Conservation (phyloP, 2,888 invertebrate species). For the Salticus scenicus region DNA sequence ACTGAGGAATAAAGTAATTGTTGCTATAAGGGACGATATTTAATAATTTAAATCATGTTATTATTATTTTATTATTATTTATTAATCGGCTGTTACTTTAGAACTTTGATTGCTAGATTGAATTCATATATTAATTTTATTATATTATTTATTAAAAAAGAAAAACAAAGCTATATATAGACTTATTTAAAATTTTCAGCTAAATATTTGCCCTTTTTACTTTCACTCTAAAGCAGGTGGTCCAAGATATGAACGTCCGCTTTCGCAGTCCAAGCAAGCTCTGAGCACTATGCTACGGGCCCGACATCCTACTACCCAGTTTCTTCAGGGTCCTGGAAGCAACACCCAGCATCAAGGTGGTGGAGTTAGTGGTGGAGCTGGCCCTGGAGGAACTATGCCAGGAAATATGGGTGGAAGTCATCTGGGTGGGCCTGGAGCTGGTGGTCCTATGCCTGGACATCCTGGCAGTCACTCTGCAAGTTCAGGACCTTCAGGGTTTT, state of each 20-base stretch:
- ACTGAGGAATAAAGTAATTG: no score
- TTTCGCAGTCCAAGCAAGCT: slow-evolving; percentile 86
- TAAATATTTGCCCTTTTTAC: no score
- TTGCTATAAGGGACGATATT: no score
- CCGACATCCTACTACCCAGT: slow-evolving; percentile 80
- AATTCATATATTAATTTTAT: no score
- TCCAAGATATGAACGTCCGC: slow-evolving; percentile 62
- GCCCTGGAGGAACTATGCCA: slow-evolving; percentile 44
- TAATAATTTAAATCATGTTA: no score
- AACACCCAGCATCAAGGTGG: slow-evolving; percentile 49
- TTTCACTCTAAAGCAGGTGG: slow-evolving; percentile 45
- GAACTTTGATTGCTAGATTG: no score
- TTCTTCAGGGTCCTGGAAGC: slow-evolving; percentile 53
- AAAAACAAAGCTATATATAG: no score
- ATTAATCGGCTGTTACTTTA: no score
- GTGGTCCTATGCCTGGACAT: slow-evolving; percentile 55
- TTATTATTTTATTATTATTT: no score
- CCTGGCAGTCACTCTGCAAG: slow-evolving; percentile 56
- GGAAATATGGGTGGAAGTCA: slow-evolving; percentile 44
- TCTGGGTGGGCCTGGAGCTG: slow-evolving; percentile 43
- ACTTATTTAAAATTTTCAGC: no score
- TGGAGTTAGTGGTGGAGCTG: slow-evolving; percentile 23
- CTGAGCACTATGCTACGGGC: slow-evolving; percentile 89
- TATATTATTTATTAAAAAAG: no score
- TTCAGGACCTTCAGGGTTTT: slow-evolving; percentile 41